Evolutionary conservation across 2,797 vertebrate genomes (phyloP).

Genomic region (Syncerus caffer): DNA sequence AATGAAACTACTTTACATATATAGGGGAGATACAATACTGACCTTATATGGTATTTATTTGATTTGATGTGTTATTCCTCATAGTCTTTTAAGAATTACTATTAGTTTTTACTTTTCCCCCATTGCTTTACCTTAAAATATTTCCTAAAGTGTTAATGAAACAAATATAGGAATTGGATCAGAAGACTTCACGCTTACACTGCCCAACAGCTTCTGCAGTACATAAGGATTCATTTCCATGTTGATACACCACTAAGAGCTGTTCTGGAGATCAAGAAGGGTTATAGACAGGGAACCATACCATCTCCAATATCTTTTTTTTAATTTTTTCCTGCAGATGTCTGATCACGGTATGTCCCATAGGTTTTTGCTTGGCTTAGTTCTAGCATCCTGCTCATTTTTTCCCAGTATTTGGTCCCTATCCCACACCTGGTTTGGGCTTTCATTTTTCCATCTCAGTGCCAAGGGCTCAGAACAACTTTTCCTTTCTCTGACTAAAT

Average conservation of each 20-base stretch:
- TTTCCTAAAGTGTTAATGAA: background rate
- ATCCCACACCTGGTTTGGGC: background rate
- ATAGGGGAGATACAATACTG: background rate
- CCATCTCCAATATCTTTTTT: background rate
- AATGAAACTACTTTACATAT: background rate
- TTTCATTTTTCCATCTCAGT: background rate
- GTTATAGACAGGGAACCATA: background rate
- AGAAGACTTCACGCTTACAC: background rate
- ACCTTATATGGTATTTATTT: background rate
- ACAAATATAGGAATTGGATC: background rate
- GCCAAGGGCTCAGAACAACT: background rate
- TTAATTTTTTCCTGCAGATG: background rate
- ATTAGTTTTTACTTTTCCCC: background rate
- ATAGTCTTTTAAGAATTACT: background rate
- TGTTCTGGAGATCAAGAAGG: background rate
- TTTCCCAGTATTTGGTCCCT: background rate
- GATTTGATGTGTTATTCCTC: background rate
- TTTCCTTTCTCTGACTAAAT: background rate
- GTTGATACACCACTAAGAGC: background rate
- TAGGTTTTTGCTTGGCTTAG: background rate
- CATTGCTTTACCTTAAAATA: slow-evolving; percentile 2
- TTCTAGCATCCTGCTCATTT: background rate
- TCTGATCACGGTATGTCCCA: background rate
- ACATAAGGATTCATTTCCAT: background rate
- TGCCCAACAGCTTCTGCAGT: background rate